A percentile compares a stretch with the other conserved stretches of the same genome.
Conservation (phyloP, 2,797 vertebrate species). For the Acanthurus leucopareius region DNA sequence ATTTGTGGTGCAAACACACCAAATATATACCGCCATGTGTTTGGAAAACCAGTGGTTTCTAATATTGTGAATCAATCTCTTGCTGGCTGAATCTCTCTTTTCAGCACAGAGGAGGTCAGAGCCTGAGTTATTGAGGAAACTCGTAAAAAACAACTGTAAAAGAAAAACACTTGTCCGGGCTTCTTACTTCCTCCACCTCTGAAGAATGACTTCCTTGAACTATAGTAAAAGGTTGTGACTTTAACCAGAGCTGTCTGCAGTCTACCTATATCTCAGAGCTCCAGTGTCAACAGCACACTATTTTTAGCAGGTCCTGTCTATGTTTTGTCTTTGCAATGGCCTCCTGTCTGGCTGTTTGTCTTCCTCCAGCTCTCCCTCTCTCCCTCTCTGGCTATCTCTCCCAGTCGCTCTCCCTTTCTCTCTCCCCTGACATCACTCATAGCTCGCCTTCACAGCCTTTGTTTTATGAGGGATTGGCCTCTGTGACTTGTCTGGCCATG, state of each 20-base stretch:
- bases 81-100: background rate
- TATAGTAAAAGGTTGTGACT: constrained; percentile 28
- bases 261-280: constrained; percentile 34
- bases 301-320: constrained; percentile 59
- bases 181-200: constrained; percentile 32
- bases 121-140: constrained; percentile 41
- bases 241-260: constrained; percentile 22
- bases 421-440: constrained; percentile 24
- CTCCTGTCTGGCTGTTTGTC: constrained; percentile 54
- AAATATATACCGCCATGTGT: background rate
- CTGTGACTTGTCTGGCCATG: constrained; percentile 27
- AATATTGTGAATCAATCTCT: background rate
- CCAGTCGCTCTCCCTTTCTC: background rate
- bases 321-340: constrained; percentile 60
- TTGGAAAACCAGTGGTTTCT: background rate
- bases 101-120: constrained; percentile 10
- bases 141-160: constrained; percentile 41
- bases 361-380: constrained; percentile 21
- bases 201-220: constrained; percentile 47
- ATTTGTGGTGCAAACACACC: constrained; percentile 7
- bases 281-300: constrained; percentile 56
- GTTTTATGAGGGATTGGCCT: constrained; percentile 46
- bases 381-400: constrained; percentile 1
- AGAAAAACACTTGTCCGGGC: constrained; percentile 12
- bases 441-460: constrained; percentile 46